Conservation (phyloP, 2,113 vertebrate species). For the Glaucidium brasilianum region DNA sequence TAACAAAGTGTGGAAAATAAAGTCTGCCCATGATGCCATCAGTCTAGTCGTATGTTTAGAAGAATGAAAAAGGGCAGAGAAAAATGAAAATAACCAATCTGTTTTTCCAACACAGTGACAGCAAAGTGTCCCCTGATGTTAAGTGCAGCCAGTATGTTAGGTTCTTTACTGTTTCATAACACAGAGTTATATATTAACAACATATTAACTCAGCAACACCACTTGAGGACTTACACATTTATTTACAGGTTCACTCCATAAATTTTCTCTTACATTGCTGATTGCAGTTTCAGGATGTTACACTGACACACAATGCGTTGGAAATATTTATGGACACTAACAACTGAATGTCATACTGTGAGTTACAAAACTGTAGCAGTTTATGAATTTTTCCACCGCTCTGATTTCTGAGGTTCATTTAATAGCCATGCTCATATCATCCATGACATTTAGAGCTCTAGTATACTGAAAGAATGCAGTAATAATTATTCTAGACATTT, state of each 20-base stretch:
- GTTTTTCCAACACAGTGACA: not conserved
- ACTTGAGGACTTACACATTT: not conserved
- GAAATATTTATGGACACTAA: not conserved
- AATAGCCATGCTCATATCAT: not conserved
- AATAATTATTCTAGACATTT: not conserved
- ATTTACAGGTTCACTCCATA: constrained; percentile 7
- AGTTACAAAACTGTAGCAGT: not conserved
- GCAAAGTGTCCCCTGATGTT: not conserved
- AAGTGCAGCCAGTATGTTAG: not conserved
- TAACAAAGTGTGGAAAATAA: not conserved
- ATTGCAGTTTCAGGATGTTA: not conserved
- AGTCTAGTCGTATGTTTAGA: not conserved
- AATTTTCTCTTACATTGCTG: not conserved
- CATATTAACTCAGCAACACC: not conserved
- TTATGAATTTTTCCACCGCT: not conserved
- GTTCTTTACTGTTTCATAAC: not conserved
- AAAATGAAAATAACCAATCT: not conserved
- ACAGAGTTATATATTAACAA: not conserved
- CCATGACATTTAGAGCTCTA: not conserved
- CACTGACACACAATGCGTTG: not conserved
- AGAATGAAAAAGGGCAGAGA: not conserved
- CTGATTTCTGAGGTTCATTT: not conserved
- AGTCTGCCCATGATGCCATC: not conserved
- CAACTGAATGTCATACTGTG: not conserved
- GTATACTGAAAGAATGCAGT: not conserved